phyloP scores from a whole-genome alignment of 2,797 vertebrate species.

The Eidolon dupreanum region DNA sequence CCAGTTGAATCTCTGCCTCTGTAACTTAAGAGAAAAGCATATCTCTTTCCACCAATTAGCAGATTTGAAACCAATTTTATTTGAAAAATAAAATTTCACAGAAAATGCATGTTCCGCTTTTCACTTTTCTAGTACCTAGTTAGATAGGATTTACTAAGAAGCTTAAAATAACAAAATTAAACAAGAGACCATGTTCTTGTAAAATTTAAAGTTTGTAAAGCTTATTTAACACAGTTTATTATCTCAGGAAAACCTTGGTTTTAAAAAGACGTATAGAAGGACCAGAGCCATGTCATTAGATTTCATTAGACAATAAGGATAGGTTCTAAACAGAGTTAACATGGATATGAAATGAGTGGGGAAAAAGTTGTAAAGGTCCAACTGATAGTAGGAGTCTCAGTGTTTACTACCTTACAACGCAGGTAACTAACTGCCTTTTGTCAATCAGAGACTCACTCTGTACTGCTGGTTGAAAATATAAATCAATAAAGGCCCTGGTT shows the following conservation, averaged over 20 bases:
- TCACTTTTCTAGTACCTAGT: conserved; percentile 1
- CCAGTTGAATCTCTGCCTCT: not conserved
- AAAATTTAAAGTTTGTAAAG: conserved; percentile 51
- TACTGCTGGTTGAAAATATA: not conserved
- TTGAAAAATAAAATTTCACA: not conserved
- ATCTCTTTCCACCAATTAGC: not conserved
- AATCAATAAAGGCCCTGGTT: not conserved
- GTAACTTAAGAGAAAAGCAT: not conserved
- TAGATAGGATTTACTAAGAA: not conserved
- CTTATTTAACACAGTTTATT: conserved; percentile 9
- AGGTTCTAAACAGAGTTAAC: not conserved
- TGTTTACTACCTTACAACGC: not conserved
- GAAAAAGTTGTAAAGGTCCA: not conserved
- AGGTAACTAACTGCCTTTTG: not conserved
- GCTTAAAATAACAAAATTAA: not conserved
- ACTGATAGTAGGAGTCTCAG: not conserved
- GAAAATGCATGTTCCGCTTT: not conserved
- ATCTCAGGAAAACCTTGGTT: not conserved
- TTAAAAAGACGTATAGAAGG: not conserved
- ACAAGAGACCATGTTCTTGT: not conserved
- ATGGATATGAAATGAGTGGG: not conserved
- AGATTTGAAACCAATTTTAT: conserved; percentile 25
- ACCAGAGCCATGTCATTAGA: not conserved
- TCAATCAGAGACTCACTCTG: not conserved
- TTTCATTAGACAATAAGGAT: not conserved